phyloP scores from a whole-genome alignment of 2,113 vertebrate species.

The Mastomys coucha region DNA sequence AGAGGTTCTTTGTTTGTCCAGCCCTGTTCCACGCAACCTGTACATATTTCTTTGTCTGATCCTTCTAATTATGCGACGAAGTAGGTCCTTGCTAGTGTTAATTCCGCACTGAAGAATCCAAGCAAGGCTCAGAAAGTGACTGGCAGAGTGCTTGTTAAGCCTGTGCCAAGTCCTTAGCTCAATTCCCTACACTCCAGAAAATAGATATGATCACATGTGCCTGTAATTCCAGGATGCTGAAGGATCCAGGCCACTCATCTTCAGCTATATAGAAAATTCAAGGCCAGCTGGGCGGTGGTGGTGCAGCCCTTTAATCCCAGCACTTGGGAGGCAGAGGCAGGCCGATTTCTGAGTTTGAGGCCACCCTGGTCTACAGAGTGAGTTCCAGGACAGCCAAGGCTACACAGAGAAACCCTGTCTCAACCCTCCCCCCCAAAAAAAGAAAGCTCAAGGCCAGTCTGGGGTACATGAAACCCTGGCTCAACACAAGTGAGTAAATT shows the following conservation, averaged over 20 bases:
- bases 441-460: not conserved
- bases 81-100: too few species aligned
- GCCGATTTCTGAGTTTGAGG: too few species aligned
- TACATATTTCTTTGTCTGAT: not conserved
- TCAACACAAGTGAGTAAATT: not conserved
- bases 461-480: not conserved
- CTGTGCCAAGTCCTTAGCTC: not conserved
- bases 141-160: too few species aligned
- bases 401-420: too few species aligned
- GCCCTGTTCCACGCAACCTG: not conserved
- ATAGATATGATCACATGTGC: too few species aligned
- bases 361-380: too few species aligned
- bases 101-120: not conserved
- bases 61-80: not conserved
- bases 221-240: not conserved
- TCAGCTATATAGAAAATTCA: not conserved
- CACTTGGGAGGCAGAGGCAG: too few species aligned
- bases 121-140: not conserved
- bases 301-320: too few species aligned
- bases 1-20: not conserved
- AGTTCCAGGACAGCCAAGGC: too few species aligned
- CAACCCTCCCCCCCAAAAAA: too few species aligned
- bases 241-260: not conserved
- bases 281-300: too few species aligned
- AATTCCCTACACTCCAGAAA: not conserved